Evolutionary conservation across 2,888 invertebrate species (phyloP).

Genomic region (Drosophila dives): DNA sequence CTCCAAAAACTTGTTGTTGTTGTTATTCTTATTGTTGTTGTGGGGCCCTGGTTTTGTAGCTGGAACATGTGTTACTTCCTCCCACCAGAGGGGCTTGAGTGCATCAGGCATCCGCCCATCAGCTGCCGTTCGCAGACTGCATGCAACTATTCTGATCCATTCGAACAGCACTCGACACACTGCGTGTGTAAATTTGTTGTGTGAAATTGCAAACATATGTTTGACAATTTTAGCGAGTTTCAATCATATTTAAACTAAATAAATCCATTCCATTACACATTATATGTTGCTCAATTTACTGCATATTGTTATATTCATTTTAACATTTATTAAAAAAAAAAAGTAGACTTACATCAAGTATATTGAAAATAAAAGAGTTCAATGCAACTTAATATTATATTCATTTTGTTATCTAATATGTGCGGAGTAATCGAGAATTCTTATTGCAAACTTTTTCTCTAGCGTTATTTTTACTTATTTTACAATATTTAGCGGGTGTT

Average conservation of each 20-base stretch:
- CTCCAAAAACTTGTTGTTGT: slow-evolving; percentile 1
- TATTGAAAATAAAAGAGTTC: background rate
- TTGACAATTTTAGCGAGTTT: background rate
- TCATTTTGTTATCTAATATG: background rate
- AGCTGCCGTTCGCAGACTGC: slow-evolving; percentile 36
- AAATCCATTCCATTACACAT: background rate
- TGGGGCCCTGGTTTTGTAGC: slow-evolving; percentile 27
- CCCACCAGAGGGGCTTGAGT: slow-evolving; percentile 23
- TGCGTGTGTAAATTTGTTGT: slow-evolving; percentile 15
- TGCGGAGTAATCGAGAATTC: background rate
- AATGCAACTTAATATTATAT: background rate
- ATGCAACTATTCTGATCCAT: slow-evolving; percentile 8
- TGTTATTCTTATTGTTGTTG: slow-evolving; percentile 15
- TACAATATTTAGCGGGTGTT: background rate
- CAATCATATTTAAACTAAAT: background rate
- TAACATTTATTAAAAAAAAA: background rate
- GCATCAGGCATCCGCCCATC: slow-evolving; percentile 17
- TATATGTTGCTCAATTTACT: background rate
- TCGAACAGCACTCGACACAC: slow-evolving; percentile 22
- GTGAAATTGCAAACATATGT: slow-evolving; percentile 45
- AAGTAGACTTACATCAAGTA: background rate
- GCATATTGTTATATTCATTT: background rate
- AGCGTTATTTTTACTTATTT: background rate
- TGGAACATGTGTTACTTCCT: slow-evolving; percentile 52
- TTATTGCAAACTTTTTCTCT: background rate